Conservation (phyloP, 2,797 vertebrate species). For the Halcyon badia region DNA sequence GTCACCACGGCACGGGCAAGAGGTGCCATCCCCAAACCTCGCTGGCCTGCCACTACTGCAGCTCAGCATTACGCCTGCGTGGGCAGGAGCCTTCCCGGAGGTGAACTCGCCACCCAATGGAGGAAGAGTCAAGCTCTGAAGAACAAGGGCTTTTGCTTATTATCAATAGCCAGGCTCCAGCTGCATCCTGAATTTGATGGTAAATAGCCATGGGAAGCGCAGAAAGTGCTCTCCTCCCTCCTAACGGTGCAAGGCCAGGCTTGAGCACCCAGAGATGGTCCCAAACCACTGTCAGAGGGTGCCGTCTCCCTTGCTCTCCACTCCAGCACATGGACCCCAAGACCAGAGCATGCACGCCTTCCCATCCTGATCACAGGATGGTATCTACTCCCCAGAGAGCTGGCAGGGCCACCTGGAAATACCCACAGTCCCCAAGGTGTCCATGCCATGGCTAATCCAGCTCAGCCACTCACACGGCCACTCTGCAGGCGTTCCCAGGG, state of each 20-base stretch:
- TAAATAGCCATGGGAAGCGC: background rate
- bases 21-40: background rate
- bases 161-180: background rate
- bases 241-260: background rate
- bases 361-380: background rate
- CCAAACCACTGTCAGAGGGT: background rate
- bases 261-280: background rate
- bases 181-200: background rate
- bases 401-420: background rate
- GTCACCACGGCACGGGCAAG: rapidly evolving
- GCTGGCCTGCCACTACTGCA: background rate
- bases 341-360: rapidly evolving
- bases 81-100: background rate
- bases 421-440: rapidly evolving
- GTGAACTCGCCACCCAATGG: rapidly evolving
- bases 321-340: background rate
- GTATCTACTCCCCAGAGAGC: rapidly evolving
- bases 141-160: background rate
- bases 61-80: background rate
- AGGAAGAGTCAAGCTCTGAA: background rate
- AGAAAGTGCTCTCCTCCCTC: background rate
- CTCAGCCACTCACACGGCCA: background rate
- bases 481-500: background rate
- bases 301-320: background rate
- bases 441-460: rapidly evolving